These are phyloP conservation scores for Tridacna gigas DNA, from an alignment of 2,888 invertebrate species.

Conservation along the genomic window DNA sequence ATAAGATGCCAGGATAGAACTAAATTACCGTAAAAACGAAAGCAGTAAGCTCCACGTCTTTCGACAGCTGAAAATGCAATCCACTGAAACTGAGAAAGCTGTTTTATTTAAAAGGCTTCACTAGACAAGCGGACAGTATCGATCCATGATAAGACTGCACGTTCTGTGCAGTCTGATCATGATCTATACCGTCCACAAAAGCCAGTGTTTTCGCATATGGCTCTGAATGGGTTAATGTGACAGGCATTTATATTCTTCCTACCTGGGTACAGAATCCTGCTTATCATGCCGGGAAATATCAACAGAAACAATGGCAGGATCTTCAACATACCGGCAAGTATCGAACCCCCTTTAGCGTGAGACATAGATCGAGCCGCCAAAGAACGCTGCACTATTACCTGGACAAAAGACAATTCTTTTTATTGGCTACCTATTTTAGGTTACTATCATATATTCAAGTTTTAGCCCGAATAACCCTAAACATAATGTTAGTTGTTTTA, in stretches of 20 bases:
- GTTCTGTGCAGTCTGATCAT: not conserved
- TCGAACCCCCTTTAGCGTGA: constrained; percentile 86
- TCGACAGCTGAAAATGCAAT: no score
- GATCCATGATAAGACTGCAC: not conserved
- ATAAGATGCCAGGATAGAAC: no score
- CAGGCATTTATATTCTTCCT: not conserved
- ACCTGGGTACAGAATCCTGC: constrained; percentile 84
- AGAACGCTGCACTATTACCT: constrained; percentile 86
- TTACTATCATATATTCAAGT: no score
- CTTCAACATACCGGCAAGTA: constrained; percentile 85
- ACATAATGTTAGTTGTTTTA: no score
- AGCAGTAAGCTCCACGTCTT: no score
- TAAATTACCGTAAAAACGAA: no score
- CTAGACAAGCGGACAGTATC: not conserved
- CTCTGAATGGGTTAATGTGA: not conserved
- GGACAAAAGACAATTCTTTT: not conserved
- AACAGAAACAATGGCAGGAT: constrained; percentile 85
- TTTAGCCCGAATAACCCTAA: no score
- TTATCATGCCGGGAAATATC: constrained; percentile 86
- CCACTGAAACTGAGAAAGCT: no score
- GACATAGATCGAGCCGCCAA: constrained; percentile 85
- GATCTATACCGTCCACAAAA: not conserved
- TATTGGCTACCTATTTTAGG: no score
- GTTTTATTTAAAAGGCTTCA: no score
- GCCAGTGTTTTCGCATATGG: no score